Conservation (phyloP, 1,140 invertebrate species). For the Eumaeus atala region DNA sequence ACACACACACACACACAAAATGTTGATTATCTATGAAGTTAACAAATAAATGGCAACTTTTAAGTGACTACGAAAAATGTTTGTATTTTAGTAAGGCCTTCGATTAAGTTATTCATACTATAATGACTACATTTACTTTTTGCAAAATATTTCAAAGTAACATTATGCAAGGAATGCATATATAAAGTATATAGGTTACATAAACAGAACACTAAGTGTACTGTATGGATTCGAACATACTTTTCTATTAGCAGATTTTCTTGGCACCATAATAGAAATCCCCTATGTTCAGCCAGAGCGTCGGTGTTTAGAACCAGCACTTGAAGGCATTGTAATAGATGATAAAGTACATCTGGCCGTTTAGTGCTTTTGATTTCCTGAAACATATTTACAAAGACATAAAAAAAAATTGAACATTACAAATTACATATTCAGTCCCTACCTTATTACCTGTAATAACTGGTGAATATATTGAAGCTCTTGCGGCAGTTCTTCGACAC, state of each 20-base stretch:
- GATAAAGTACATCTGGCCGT: conserved; percentile 95
- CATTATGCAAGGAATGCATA: no score
- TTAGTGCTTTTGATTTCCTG: conserved; percentile 87
- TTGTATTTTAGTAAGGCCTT: no score
- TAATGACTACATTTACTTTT: no score
- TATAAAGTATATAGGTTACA: no score
- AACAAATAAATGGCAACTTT: no score
- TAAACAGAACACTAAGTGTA: no score
- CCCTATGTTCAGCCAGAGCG: conserved; percentile 92
- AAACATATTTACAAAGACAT: background rate
- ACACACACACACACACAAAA: no score
- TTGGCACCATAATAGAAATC: conserved; percentile 98
- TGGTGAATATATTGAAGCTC: conserved; percentile 94
- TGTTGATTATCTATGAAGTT: no score
- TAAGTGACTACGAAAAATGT: no score
- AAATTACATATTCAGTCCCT: conserved; percentile 2
- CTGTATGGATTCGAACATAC: conserved; percentile 73
- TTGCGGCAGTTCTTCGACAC: conserved; percentile 92
- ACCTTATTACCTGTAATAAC: conserved; percentile 82
- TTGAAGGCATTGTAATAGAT: conserved; percentile 93
- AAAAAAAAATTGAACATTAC: background rate
- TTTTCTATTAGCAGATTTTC: conserved; percentile 96
- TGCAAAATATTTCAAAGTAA: no score
- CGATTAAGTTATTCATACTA: no score
- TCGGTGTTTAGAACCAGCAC: conserved; percentile 95